Evolutionary conservation across 1,140 invertebrate species (phyloP).

Genomic region (Diachasma alloeum): DNA sequence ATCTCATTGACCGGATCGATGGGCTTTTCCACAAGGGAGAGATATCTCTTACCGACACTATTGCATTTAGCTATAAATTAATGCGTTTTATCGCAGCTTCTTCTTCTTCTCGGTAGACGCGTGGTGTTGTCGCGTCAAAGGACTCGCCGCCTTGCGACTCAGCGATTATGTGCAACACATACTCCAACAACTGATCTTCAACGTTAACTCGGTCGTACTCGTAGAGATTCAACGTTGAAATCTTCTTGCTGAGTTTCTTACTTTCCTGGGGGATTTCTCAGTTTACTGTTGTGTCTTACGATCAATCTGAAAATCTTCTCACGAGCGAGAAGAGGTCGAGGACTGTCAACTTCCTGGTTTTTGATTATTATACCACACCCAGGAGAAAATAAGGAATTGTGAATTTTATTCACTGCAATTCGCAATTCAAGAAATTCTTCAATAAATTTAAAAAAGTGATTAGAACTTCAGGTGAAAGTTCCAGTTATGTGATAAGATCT

Average conservation of each 20-base stretch:
- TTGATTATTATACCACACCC: not conserved
- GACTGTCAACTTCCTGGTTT: slow-evolving; percentile 2
- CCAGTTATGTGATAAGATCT: no score
- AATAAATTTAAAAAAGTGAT: no score
- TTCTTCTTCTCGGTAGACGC: slow-evolving; percentile 39
- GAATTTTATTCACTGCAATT: not conserved
- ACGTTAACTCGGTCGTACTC: not conserved
- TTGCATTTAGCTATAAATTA: slow-evolving; percentile 49
- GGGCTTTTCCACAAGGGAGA: not conserved
- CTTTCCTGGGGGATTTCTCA: not conserved
- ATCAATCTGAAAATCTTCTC: slow-evolving; percentile 7
- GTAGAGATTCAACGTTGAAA: not conserved
- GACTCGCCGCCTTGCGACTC: slow-evolving; percentile 37
- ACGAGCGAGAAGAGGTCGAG: not conserved
- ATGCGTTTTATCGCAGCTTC: slow-evolving; percentile 57
- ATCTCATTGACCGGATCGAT: slow-evolving; percentile 49
- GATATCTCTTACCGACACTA: slow-evolving; percentile 34
- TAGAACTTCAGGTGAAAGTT: no score
- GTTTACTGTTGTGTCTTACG: not conserved
- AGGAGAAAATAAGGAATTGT: not conserved
- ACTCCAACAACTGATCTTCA: not conserved
- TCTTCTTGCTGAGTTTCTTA: not conserved
- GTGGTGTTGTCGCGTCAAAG: slow-evolving; percentile 45
- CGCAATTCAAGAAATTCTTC: not conserved
- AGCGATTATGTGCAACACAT: not conserved